Evolutionary conservation across 2,113 vertebrate species (phyloP).

Genomic region (Passer domesticus): DNA sequence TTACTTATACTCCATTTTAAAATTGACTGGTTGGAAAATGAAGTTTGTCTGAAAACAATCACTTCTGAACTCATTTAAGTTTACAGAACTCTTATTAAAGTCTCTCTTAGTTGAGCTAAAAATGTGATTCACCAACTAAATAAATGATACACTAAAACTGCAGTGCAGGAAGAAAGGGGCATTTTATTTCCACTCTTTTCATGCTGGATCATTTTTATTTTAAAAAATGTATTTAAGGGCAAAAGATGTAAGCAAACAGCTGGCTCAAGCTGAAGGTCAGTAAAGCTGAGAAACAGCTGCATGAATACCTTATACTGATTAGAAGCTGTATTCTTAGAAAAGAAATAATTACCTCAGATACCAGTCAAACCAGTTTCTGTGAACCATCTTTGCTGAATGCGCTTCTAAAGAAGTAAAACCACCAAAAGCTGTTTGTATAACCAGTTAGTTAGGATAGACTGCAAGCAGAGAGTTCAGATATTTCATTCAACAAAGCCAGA

Average conservation of each 20-base stretch:
- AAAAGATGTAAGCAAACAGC: background rate
- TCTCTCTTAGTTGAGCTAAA: constrained; percentile 30
- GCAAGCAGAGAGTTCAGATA: background rate
- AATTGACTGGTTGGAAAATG: constrained; percentile 52
- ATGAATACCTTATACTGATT: background rate
- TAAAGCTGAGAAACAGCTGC: background rate
- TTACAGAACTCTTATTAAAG: background rate
- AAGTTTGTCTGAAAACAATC: constrained; percentile 61
- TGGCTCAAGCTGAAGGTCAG: background rate
- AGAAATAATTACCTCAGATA: background rate
- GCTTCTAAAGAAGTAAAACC: background rate
- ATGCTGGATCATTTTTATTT: background rate
- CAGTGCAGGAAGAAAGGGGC: background rate
- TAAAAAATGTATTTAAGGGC: background rate
- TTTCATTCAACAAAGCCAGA: background rate
- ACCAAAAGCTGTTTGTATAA: background rate
- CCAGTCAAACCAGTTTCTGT: background rate
- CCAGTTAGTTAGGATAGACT: background rate
- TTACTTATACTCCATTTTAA: constrained; percentile 40
- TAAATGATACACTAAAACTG: constrained; percentile 28
- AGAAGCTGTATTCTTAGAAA: background rate
- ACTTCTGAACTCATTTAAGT: constrained; percentile 32
- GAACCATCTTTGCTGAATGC: background rate
- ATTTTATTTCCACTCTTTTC: background rate
- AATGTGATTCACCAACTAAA: constrained; percentile 14